These are phyloP conservation scores for Neocloeon triangulifer DNA, from an alignment of 1,140 invertebrate species.

Conservation along the genomic window DNA sequence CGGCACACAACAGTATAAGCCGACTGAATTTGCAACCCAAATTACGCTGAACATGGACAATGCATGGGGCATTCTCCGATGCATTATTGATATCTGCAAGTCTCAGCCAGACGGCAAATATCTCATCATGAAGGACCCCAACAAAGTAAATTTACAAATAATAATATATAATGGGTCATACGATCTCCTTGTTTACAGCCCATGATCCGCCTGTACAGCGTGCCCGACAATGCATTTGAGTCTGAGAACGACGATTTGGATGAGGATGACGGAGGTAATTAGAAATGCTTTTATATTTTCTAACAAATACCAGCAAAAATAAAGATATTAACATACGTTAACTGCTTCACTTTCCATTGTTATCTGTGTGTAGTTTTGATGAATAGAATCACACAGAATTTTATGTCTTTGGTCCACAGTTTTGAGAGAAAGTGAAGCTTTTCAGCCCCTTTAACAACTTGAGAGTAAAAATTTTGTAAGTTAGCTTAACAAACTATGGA, in stretches of 20 bases:
- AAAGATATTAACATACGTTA: too few relatives aligned
- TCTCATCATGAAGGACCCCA: slow-evolving; percentile 98
- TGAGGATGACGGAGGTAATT: slow-evolving; percentile 38
- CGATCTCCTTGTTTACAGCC: slow-evolving; percentile 31
- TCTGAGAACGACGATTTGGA: slow-evolving; percentile 88
- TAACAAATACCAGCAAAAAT: too few relatives aligned
- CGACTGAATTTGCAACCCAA: slow-evolving; percentile 93
- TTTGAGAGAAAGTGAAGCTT: too few relatives aligned
- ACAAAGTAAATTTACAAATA: slow-evolving; percentile 35
- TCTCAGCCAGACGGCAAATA: slow-evolving; percentile 93
- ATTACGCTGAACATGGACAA: slow-evolving; percentile 99
- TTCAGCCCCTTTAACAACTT: too few relatives aligned
- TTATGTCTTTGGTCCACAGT: too few relatives aligned
- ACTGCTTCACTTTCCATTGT: too few relatives aligned
- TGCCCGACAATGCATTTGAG: slow-evolving; percentile 95
- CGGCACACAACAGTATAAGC: slow-evolving; percentile 96
- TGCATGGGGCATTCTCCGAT: slow-evolving; percentile 95
- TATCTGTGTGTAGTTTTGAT: too few relatives aligned
- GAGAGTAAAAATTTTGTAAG: too few relatives aligned
- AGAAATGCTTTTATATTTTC: too few relatives aligned
- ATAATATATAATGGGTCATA: neutral
- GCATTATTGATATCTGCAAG: slow-evolving; percentile 95
- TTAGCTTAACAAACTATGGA: too few relatives aligned
- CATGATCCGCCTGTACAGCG: slow-evolving; percentile 87
- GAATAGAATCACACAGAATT: too few relatives aligned